Evolutionary conservation across 2,113 vertebrate species (phyloP).

Genomic region (Sarotherodon lohbergeri): DNA sequence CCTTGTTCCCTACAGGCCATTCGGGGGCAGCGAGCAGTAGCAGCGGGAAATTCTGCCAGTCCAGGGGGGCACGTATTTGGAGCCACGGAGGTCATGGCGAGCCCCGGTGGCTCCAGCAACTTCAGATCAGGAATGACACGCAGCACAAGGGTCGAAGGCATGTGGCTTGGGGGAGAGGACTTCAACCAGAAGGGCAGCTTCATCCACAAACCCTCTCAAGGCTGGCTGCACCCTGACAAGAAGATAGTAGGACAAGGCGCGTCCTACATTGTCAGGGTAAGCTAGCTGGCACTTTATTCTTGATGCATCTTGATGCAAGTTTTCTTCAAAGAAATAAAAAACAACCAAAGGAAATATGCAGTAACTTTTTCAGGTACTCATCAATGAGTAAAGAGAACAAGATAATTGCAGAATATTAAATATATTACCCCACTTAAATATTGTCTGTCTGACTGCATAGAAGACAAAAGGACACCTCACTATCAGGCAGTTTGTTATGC

Average conservation of each 20-base stretch:
- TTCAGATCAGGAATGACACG: constrained; percentile 70
- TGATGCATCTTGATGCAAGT: not conserved
- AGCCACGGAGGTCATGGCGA: constrained; percentile 49
- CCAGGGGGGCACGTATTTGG: constrained; percentile 49
- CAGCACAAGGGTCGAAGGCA: constrained; percentile 74
- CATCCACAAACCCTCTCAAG: constrained; percentile 93
- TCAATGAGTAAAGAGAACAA: not conserved
- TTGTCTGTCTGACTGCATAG: not conserved
- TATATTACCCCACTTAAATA: not conserved
- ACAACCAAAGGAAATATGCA: not conserved
- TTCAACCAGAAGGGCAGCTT: constrained; percentile 87
- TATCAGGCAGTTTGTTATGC: constrained; percentile 48
- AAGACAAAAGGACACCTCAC: constrained; percentile 32
- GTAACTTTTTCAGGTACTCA: not conserved
- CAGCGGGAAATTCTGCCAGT: constrained; percentile 15
- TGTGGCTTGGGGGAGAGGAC: constrained; percentile 76
- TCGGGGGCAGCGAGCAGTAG: constrained; percentile 67
- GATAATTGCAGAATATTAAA: not conserved
- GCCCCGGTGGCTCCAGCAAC: constrained; percentile 42
- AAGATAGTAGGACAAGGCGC: constrained; percentile 85
- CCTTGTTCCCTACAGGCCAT: constrained; percentile 82
- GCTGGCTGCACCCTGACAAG: constrained; percentile 91
- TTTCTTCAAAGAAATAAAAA: not conserved
- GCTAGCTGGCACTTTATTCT: constrained; percentile 35
- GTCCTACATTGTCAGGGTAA: constrained; percentile 93